Base-by-base conservation (phyloP, 2,113 vertebrate species). In the Gymnobelideus leadbeateri region DNA sequence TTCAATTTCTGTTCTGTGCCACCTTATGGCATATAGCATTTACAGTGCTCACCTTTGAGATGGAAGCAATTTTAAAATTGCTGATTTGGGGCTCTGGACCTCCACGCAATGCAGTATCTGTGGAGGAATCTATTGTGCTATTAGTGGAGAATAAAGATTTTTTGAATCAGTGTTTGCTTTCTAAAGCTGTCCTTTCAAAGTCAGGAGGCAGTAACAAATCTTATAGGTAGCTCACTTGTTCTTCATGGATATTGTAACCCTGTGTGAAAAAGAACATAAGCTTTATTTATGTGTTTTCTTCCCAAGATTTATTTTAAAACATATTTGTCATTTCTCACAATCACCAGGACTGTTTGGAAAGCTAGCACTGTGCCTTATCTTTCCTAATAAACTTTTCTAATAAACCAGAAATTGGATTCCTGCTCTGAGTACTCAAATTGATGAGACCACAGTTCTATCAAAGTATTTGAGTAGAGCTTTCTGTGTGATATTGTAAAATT, bases 201-300 rank as follows among this genome's bases (percentile, higher is more conserved):
- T 19, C 24, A 26, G 2, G 3, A 10, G n/a, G 7, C 24, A 55
- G n/a, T 46, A 31, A 92, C 90, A 92, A 23, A 11, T 90, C 12
- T 23, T 68, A 3, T 37, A 14, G 10, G 26, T 89, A 16, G 24
- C 61, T 93, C 7, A 31, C 2, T 52, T 93, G 49, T 51, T 25
- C 46, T 94, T 96, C 84, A 95, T 21, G 91, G 3, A 21, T 52
- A 21, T 91, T 94, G 92, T 5, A 93, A 6, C 24, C 89, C 50
- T 43, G 14, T 19, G 23, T 49, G 31, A 53, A 3, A 92, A 92
- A 90, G 25, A 53, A 28, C 53, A 77, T 11, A 55, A 25, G n/a
- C 10, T 51, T 77, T 91, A 91, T 84, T 77, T 57, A 95, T 84
- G 2, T 49, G 23, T 1, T 89, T 96, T 95, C 46, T 92, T 43